These are phyloP conservation scores for Colletes latitarsis DNA, from an alignment of 1,140 invertebrate species.

Conservation along the genomic window DNA sequence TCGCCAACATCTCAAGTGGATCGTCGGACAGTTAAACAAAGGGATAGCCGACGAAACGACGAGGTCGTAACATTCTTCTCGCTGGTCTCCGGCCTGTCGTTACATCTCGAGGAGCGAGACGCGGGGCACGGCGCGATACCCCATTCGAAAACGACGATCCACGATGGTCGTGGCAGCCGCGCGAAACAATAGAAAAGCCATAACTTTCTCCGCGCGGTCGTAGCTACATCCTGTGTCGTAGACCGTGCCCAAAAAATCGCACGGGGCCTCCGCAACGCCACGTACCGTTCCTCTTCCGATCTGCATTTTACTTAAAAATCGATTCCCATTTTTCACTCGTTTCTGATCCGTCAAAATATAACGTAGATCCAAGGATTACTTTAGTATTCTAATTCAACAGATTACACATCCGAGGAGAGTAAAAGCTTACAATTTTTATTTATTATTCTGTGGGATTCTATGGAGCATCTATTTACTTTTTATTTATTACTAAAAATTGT, in stretches of 20 bases:
- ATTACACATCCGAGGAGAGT: too few species aligned
- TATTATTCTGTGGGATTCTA: too few species aligned
- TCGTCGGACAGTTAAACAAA: not conserved
- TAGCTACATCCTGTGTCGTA: constrained; percentile 58
- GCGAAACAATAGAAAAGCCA: constrained; percentile 79
- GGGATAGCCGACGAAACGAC: not conserved
- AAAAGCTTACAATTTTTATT: too few species aligned
- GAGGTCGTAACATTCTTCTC: constrained; percentile 9
- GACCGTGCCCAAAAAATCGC: constrained; percentile 55
- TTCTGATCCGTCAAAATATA: too few species aligned
- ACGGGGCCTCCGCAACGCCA: not conserved
- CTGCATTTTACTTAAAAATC: too few species aligned
- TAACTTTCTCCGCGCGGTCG: constrained; percentile 75
- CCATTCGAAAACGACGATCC: constrained; percentile 51
- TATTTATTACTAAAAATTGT: too few species aligned
- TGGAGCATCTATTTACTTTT: too few species aligned
- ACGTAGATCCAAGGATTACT: too few species aligned
- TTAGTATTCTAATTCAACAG: too few species aligned
- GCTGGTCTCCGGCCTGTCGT: constrained; percentile 2
- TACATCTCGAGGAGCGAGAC: constrained; percentile 12
- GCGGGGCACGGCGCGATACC: constrained; percentile 9
- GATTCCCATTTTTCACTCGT: not conserved
- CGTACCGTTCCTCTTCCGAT: too few species aligned
- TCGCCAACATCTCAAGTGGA: not conserved
- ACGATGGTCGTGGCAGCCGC: constrained; percentile 58